Evolutionary conservation across 2,888 invertebrate genomes (phyloP), one percentile per base, ranked within the genome.

Genomic region (Trachelus troglodyta): DNA sequence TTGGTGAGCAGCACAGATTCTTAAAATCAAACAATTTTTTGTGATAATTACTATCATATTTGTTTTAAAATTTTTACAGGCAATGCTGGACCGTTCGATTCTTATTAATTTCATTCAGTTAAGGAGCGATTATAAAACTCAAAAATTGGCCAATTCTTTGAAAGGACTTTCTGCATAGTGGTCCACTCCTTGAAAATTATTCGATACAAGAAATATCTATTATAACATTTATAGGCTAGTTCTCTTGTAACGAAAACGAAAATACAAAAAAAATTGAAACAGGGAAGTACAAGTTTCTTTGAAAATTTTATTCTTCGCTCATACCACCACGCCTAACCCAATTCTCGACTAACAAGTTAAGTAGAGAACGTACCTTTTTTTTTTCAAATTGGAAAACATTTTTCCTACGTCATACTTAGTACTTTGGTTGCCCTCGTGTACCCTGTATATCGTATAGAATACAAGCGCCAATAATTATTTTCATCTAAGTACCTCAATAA

Each of bases 41-140:
- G 37, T 74, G 12, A 35, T 33, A 56, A 33, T 56, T 12, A 34
- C 11, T 11, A 56, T 75, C 69, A n/a, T 79, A 68, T 77, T 34
- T 79, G 76, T 83, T 86, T 83, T 89, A 90, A 35, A 35, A 35
- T 89, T 83, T 89, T 94, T 93, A 73, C 93, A 98, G 98, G 96
- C 96, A 87, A 96, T 96, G 89, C 92, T 99, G 90, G 99, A 99
- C 90, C 96, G 96, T 84, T 95, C 97, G 0, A 96, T 98, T 82
- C 93, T 99, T 56, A 94, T 96, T 84, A 98, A 96, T 92, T 99
- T 99, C 92, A 97, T 99, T 85, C 98, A 98, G 91, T 94, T 99
- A 37, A 94, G 99, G 79, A 96, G 96, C 6, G 99, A 99, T 92
- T 98, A 97, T 93, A 98, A 98, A 92, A 95, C 95, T 75, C 96